Evolutionary conservation across 2,113 vertebrate genomes (phyloP).

Genomic region (Poeciliopsis prolifica): DNA sequence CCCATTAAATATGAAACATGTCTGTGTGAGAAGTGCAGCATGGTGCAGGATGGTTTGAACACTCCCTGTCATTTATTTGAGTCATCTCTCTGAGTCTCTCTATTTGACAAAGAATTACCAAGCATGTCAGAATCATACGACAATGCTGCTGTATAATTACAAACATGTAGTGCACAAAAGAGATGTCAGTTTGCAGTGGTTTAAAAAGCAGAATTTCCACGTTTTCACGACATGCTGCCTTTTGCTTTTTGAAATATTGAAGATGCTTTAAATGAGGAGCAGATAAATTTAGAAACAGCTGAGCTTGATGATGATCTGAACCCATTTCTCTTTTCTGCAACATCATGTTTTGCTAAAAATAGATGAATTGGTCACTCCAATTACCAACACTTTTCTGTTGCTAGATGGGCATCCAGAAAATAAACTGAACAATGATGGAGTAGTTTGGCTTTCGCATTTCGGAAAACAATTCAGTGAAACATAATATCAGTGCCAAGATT

Average conservation of each 20-base stretch:
- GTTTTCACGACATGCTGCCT: background rate
- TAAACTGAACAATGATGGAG: background rate
- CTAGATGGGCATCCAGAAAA: background rate
- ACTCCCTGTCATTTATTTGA: background rate
- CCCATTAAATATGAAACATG: slow-evolving; percentile 70
- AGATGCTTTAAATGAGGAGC: slow-evolving; percentile 15
- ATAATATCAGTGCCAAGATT: background rate
- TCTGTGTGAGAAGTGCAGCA: slow-evolving; percentile 57
- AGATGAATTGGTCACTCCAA: slow-evolving; percentile 10
- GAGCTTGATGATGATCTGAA: slow-evolving; percentile 25
- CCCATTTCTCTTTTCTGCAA: slow-evolving; percentile 33
- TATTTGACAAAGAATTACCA: slow-evolving; percentile 21
- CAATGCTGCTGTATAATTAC: background rate
- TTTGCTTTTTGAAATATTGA: slow-evolving; percentile 37
- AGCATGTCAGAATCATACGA: background rate
- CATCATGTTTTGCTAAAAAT: slow-evolving; percentile 19
- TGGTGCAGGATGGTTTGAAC: slow-evolving; percentile 43
- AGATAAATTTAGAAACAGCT: slow-evolving; percentile 50
- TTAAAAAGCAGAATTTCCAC: background rate
- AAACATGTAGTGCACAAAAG: background rate
- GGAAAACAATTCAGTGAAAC: background rate
- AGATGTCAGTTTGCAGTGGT: background rate
- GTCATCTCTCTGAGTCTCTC: background rate
- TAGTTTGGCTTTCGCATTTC: background rate
- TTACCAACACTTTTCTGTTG: background rate